Base-by-base conservation (phyloP, 2,888 invertebrate genomes). In the Cosmopolites sordidus region DNA sequence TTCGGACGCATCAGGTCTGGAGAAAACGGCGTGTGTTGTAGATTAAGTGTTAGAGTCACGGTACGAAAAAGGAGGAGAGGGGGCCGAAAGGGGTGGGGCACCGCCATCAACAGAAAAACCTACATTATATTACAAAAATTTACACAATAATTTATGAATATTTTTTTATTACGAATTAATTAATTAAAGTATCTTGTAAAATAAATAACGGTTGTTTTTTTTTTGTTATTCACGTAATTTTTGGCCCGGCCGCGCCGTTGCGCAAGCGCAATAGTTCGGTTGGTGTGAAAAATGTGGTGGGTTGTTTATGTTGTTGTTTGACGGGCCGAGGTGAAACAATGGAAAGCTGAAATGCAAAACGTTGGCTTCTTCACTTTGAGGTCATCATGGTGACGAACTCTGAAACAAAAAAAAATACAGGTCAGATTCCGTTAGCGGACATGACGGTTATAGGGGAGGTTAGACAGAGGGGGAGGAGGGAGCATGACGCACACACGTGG, bases 331-430 rank as follows among this genome's bases (percentile, higher is more conserved):
- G 71, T 72, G 73, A 73, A 73, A 73, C 71, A 69, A 73, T 71
- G 70, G 72, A 74, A 74, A 74, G 73, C 73, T 71, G 70, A 72
- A 72, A 72, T 72, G 70, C 71, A 78, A 52, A 56, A 53, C 61
- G 77, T 79, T 78, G 82, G 81, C 83, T 84, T 80, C 84, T 84
- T 93, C 92, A 93, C 89, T 93, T 93, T 85, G 93, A 93, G 84
- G 93, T 93, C 93, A 93, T 93, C 93, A 93, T 93, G 84, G 92
- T 93, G 85, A 93, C 92, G 84, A 93, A 93, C 86, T 93, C 92
- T 92, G 86, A 29, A 89, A 86, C 73, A 76, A 75, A 73, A 40
- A 12, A 40, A 16, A 33, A 40, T 4, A 40, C 40, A 40, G 22
- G 11, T 40, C 33, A 33, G 33, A n/a, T n/a, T 4, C 11, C n/a